Percentiles rank a stretch among this genome's conserved stretches.
Conservation (phyloP, 1,140 invertebrate species). For the Hermetia illucens region DNA sequence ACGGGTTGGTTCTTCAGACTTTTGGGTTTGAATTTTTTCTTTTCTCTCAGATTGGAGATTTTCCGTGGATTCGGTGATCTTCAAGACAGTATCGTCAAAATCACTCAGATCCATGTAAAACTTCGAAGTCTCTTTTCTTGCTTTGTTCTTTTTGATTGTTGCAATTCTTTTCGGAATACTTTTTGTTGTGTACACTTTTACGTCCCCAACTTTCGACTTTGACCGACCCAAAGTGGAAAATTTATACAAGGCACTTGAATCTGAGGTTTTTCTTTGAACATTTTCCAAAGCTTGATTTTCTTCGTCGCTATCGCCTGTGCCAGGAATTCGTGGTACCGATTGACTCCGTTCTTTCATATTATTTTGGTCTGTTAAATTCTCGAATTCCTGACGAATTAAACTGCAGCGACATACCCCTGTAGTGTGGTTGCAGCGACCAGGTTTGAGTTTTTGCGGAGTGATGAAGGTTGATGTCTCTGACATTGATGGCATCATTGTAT, state of each 20-base stretch:
- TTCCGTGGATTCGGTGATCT: constrained; percentile 45
- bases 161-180: constrained; percentile 49
- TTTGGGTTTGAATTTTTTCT: constrained; percentile 9
- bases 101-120: constrained; percentile 47
- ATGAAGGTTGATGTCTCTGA: constrained; percentile 9
- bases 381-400: background rate
- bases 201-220: constrained; percentile 31
- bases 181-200: constrained; percentile 47
- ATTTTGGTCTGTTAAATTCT: background rate
- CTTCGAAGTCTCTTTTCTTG: constrained; percentile 38
- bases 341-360: constrained; percentile 20
- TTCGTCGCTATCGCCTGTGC: constrained; percentile 13
- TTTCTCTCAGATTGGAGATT: constrained; percentile 31
- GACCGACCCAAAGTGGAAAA: constrained; percentile 6
- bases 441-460: background rate
- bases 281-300: too few relatives aligned
- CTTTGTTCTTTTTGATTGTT: constrained; percentile 46
- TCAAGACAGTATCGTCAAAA: constrained; percentile 37
- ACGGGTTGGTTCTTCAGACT: constrained; percentile 21
- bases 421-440: background rate
- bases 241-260: too few relatives aligned
- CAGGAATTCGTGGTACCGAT: constrained; percentile 22
- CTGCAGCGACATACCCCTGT: constrained; percentile 11
- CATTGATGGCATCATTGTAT: constrained; percentile 14
- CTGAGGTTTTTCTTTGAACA: too few relatives aligned